Conservation (phyloP, 2,797 vertebrate genomes). For the Danio albolineatus region DNA sequence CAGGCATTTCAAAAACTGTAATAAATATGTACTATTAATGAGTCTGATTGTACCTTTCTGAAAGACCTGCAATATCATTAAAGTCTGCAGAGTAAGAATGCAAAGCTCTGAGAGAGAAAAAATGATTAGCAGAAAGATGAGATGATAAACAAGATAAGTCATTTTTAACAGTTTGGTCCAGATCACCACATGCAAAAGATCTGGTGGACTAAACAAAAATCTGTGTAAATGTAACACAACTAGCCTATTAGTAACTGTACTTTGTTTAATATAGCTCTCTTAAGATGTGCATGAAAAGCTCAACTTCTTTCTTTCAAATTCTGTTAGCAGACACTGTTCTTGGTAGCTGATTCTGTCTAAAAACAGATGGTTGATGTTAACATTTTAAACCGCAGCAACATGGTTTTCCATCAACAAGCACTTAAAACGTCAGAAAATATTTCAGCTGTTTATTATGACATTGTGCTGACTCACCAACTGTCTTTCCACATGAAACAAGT, state of each 20-base stretch:
- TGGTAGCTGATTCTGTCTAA: neutral
- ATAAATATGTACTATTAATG: neutral
- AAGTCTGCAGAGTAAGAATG: neutral
- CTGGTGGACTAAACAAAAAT: neutral
- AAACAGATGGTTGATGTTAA: neutral
- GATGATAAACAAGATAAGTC: neutral
- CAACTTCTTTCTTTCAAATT: neutral
- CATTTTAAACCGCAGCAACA: slow-evolving; percentile 9
- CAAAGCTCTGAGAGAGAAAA: neutral
- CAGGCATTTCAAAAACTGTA: neutral
- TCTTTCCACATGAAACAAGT: neutral
- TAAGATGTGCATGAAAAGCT: neutral
- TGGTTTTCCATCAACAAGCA: neutral
- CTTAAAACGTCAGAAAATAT: neutral
- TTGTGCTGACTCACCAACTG: slow-evolving; percentile 11
- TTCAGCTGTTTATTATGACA: neutral
- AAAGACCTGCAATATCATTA: neutral
- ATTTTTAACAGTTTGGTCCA: too few relatives aligned
- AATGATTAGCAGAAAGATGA: neutral
- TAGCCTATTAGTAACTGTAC: neutral
- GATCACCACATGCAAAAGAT: neutral
- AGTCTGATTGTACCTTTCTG: neutral
- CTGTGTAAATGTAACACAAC: neutral
- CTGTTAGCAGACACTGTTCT: neutral
- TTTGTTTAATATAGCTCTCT: neutral